Percentiles rank a stretch among this genome's conserved stretches.
Conservation (phyloP, 2,888 invertebrate species). For the Eristalinus sepulchralis region DNA sequence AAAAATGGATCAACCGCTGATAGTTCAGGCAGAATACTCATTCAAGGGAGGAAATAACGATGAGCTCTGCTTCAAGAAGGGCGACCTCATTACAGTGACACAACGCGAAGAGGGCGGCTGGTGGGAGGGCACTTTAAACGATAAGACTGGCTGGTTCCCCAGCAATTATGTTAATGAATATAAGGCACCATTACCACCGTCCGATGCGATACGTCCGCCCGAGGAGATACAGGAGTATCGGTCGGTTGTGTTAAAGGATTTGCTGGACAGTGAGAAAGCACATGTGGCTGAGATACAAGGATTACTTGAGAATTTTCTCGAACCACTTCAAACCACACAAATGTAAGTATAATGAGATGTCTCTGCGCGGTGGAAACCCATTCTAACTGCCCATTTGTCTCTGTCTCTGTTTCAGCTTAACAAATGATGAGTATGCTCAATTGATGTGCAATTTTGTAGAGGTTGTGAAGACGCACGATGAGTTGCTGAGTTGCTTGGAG, state of each 20-base stretch:
- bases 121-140: constrained; percentile 99
- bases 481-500: constrained; percentile 89
- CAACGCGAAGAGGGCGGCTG: constrained; percentile 98
- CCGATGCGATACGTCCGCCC: constrained; percentile 85
- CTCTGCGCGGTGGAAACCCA: not conserved
- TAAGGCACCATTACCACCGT: constrained; percentile 83
- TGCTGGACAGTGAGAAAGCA: constrained; percentile 95
- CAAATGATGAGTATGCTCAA: constrained; percentile 91
- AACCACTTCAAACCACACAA: constrained; percentile 92
- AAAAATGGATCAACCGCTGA: constrained; percentile 80
- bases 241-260: constrained; percentile 92
- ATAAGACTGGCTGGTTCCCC: constrained; percentile 99
- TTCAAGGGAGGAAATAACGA: constrained; percentile 99
- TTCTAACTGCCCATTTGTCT: not conserved
- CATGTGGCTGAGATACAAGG: constrained; percentile 95
- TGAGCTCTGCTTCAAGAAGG: constrained; percentile 97
- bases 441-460: constrained; percentile 94
- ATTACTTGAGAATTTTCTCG: constrained; percentile 91
- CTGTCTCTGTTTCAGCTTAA: constrained; percentile 83
- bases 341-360: constrained; percentile 85
- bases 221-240: constrained; percentile 90
- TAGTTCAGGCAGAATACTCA: constrained; percentile 95
- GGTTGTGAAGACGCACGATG: constrained; percentile 91
- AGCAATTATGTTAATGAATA: constrained; percentile 97
- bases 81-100: constrained; percentile 97